Evolutionary conservation across 30 jellyfish, hydroid and myxozoan species (phyloP).

Genomic region (Kudoa iwatai): DNA sequence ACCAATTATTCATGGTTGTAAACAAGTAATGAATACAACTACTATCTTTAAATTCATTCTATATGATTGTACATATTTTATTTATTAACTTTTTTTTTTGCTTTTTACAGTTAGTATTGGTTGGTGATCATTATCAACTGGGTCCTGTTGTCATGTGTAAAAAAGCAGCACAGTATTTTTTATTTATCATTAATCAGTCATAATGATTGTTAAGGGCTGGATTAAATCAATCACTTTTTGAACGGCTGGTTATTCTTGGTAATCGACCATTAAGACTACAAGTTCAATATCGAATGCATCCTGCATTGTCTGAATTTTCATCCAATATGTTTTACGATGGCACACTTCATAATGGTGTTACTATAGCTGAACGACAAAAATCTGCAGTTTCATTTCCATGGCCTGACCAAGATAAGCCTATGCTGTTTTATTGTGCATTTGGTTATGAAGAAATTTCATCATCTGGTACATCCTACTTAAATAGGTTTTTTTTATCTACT

Average conservation of each 20-base stretch:
- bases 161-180: conserved; percentile 57
- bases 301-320: conserved; percentile 76
- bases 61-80: neutral
- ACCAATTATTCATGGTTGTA: conserved; percentile 72
- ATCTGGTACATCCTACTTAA: conserved; percentile 73
- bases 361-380: conserved; percentile 80
- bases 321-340: conserved; percentile 83
- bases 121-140: conserved; percentile 92
- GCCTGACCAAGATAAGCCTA: conserved; percentile 93
- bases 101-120: conserved; percentile 40
- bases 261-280: conserved; percentile 69
- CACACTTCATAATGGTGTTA: conserved; percentile 88
- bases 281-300: conserved; percentile 98
- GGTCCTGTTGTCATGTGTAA: conserved; percentile 99
- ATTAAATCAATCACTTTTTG: conserved; percentile 65
- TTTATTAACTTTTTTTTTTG: neutral
- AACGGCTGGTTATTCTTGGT: conserved; percentile 67
- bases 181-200: neutral
- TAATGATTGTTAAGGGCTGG: conserved; percentile 31
- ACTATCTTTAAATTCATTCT: too few relatives aligned
- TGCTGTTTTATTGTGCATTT: conserved; percentile 73
- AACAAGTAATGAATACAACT: conserved; percentile 24
- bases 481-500: conserved; percentile 14
- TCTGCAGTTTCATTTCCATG: conserved; percentile 91
- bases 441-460: conserved; percentile 95